A percentile compares a stretch with the other conserved stretches of the same genome.
phyloP scores from a whole-genome alignment of 2,797 vertebrate species.

The Paedocypris micromegethes region DNA sequence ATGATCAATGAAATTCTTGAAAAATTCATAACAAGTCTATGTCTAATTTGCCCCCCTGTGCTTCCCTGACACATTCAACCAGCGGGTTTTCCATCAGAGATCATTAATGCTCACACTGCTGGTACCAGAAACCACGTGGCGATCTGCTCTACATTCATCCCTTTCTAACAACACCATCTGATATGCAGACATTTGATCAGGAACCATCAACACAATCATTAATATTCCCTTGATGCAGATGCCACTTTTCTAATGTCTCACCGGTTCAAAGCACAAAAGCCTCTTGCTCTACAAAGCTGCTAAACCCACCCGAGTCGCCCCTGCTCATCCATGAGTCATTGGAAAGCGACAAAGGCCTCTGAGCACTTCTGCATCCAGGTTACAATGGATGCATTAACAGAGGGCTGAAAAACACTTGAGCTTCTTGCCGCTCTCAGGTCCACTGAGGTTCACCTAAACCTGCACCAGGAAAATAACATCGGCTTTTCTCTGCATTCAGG shows the following conservation, averaged over 20 bases:
- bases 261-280: constrained; percentile 10
- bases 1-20: constrained; percentile 1
- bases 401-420: constrained; percentile 28
- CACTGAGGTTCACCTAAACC: constrained; percentile 7
- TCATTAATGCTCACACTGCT: not conserved
- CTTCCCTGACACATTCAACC: constrained; percentile 16
- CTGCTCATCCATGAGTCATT: constrained; percentile 16
- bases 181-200: constrained; percentile 13
- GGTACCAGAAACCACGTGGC: constrained; percentile 11
- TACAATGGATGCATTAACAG: constrained; percentile 11
- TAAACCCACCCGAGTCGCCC: constrained; percentile 21
- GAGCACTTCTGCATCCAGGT: not conserved
- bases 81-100: constrained; percentile 5
- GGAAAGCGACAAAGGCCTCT: constrained; percentile 25
- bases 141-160: constrained; percentile 7
- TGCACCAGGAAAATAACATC: constrained; percentile 15
- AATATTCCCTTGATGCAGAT: not conserved
- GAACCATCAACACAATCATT: constrained; percentile 9
- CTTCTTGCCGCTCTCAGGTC: constrained; percentile 8
- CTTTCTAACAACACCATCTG: constrained; percentile 10
- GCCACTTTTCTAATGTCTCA: not conserved
- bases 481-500: not conserved
- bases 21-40: constrained; percentile 6
- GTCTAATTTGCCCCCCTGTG: constrained; percentile 11
- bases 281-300: constrained; percentile 9